Conservation (phyloP, 2,113 vertebrate species). For the Columba livia region DNA sequence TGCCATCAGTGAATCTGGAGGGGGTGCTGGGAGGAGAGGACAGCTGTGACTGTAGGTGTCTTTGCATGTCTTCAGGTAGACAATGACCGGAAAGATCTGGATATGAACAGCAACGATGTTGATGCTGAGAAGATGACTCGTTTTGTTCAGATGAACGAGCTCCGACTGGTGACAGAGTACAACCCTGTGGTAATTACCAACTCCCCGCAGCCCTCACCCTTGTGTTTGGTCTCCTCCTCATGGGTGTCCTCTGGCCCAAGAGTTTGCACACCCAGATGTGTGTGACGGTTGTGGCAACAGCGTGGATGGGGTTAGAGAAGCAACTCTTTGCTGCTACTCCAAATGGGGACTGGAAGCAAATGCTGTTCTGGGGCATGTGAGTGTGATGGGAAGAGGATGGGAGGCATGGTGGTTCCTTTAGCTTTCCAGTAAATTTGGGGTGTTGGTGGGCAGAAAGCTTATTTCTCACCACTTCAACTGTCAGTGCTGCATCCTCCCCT, state of each 20-base stretch:
- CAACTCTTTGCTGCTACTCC: neutral
- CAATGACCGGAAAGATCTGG: conserved; percentile 78
- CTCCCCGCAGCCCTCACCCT: neutral
- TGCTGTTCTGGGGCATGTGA: fast-evolving
- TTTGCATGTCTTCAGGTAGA: conserved; percentile 79
- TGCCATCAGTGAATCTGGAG: neutral
- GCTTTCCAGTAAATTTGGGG: neutral
- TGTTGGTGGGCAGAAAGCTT: neutral
- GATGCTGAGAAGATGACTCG: conserved; percentile 77
- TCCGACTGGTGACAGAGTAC: conserved; percentile 90
- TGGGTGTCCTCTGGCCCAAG: neutral
- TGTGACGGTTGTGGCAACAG: fast-evolving
- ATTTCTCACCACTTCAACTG: neutral
- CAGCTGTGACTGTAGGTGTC: neutral
- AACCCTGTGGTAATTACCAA: conserved; percentile 80
- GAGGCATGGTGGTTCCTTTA: fast-evolving
- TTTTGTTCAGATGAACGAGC: conserved; percentile 83
- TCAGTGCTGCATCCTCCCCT: neutral
- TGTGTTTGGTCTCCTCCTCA: neutral
- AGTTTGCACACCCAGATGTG: neutral
- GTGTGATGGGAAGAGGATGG: neutral
- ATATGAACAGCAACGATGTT: conserved; percentile 63
- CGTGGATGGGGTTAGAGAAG: neutral
- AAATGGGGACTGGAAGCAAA: neutral
- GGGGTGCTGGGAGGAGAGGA: neutral